A percentile compares a stretch with the other conserved stretches of the same genome.
These are phyloP conservation scores for Hirtodrosophila duncani DNA, from an alignment of 2,888 invertebrate genomes.

Conservation along the genomic window DNA sequence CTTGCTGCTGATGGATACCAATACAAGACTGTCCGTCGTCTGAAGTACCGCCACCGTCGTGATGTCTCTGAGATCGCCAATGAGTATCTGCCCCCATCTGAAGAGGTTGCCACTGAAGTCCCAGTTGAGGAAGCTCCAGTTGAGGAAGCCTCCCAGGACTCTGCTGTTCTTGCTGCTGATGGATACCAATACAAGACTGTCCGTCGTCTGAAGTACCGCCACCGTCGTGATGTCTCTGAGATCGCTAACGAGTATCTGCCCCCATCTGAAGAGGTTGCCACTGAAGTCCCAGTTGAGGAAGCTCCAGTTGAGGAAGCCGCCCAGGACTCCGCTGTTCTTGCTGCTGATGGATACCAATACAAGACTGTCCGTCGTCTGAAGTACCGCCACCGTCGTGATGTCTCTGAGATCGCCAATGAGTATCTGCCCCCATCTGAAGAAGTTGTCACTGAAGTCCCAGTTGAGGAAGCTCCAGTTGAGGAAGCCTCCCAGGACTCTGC, in stretches of 20 bases:
- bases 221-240: slow-evolving; percentile 63
- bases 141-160: slow-evolving; percentile 29
- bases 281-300: slow-evolving; percentile 35
- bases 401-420: slow-evolving; percentile 52
- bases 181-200: slow-evolving; percentile 65
- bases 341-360: slow-evolving; percentile 58
- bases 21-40: slow-evolving; percentile 57
- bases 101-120: slow-evolving; percentile 34
- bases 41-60: slow-evolving; percentile 53
- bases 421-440: slow-evolving; percentile 57
- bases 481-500: slow-evolving; percentile 32
- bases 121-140: slow-evolving; percentile 27
- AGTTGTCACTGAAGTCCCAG: slow-evolving; percentile 22
- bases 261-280: slow-evolving; percentile 30
- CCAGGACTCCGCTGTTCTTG: slow-evolving; percentile 49
- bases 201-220: slow-evolving; percentile 57
- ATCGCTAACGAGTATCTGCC: slow-evolving; percentile 51
- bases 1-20: slow-evolving; percentile 45
- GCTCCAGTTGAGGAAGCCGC: slow-evolving; percentile 26
- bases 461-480: slow-evolving; percentile 24
- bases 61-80: slow-evolving; percentile 55
- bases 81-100: slow-evolving; percentile 49
- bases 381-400: slow-evolving; percentile 60
- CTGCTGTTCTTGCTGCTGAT: slow-evolving; percentile 47
- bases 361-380: slow-evolving; percentile 61